Evolutionary conservation across 2,888 invertebrate species (phyloP).

Genomic region (Dinocampus coccinellae): DNA sequence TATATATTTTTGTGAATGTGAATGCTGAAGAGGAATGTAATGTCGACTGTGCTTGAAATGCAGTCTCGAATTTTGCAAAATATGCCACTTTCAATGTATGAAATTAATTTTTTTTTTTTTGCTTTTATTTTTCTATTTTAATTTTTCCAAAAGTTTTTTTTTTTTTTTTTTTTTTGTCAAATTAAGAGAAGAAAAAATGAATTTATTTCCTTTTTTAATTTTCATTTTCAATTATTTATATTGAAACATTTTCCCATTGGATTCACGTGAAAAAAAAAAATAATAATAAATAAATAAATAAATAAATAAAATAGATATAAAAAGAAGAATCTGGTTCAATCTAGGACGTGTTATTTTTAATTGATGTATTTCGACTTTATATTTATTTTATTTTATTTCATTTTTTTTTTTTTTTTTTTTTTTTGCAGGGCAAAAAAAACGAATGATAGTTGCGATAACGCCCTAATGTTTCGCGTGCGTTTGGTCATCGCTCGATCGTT

Average conservation of each 20-base stretch:
- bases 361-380: background rate
- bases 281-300: background rate
- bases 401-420: background rate
- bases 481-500: constrained; percentile 19
- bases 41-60: background rate
- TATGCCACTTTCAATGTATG: constrained; percentile 31
- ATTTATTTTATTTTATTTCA: background rate
- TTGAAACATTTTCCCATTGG: too few species aligned
- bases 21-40: constrained; percentile 29
- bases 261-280: background rate
- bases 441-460: constrained; percentile 29
- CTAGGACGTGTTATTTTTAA: background rate
- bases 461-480: constrained; percentile 32
- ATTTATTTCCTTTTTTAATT: too few species aligned
- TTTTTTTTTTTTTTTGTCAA: too few species aligned
- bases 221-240: too few species aligned
- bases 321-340: background rate
- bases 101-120: constrained; percentile 31
- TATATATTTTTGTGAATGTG: constrained; percentile 45
- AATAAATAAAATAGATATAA: background rate
- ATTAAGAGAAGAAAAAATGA: too few species aligned
- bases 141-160: too few species aligned
- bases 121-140: too few species aligned
- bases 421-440: background rate
- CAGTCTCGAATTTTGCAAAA: constrained; percentile 43